A percentile compares a stretch with the other conserved stretches of the same genome.
Evolutionary conservation across 2,113 vertebrate species (phyloP).

Genomic region (Cyphomyrus discorhynchus): DNA sequence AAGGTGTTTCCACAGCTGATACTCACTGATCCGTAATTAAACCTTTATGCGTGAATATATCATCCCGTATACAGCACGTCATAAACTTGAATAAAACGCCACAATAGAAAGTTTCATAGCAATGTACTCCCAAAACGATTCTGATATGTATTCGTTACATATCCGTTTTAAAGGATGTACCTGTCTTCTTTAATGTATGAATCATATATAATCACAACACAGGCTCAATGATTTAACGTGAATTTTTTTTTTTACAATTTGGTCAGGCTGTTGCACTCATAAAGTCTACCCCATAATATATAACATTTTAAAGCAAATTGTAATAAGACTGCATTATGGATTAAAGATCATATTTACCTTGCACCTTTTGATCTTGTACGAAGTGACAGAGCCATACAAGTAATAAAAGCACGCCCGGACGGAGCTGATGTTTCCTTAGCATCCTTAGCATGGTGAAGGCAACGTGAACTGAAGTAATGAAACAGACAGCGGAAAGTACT

Average conservation of each 20-base stretch:
- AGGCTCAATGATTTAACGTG: background rate
- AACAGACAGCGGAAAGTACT: constrained; percentile 45
- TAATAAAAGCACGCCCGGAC: constrained; percentile 66
- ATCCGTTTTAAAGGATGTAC: background rate
- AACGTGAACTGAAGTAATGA: constrained; percentile 52
- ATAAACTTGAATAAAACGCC: background rate
- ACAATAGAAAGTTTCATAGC: background rate
- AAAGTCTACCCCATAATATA: background rate
- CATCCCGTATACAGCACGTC: background rate
- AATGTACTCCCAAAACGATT: background rate
- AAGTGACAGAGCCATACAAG: constrained; percentile 71
- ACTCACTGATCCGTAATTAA: background rate
- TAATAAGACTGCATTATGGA: background rate
- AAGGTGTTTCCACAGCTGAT: background rate
- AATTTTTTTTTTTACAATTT: background rate
- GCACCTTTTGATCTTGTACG: constrained; percentile 71
- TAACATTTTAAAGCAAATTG: background rate
- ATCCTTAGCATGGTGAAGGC: constrained; percentile 56
- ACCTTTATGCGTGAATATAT: background rate
- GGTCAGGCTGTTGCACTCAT: background rate
- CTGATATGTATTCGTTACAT: background rate
- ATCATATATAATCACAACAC: background rate
- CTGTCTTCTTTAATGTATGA: background rate
- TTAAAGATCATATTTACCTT: constrained; percentile 62
- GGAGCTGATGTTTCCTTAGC: constrained; percentile 64